Base-by-base conservation (phyloP, 2,888 invertebrate genomes). In the Emesis russula region DNA sequence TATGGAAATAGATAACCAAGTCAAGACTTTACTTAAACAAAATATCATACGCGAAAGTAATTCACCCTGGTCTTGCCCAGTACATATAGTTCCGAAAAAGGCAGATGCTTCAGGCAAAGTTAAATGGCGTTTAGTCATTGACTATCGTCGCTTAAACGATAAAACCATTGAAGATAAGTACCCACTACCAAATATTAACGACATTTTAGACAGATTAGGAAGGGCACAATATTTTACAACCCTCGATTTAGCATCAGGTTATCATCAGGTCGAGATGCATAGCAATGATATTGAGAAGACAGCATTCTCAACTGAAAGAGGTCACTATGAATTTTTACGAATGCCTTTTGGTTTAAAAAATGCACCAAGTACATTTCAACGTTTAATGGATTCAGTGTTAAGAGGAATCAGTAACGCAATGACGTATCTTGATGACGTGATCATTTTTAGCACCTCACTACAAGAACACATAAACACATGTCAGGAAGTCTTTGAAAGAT, bases 281-380 rank as follows among this genome's bases (percentile, higher is more conserved):
- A 15, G 15, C 9, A 11, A 15, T 15, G 48, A 48, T 48, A 48
- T 48, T 7, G 48, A 73, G 36, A 41, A 73, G 36, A 41, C 71
- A 73, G 71, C 48, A 11, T 48, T 48, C 11, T 9, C 48, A 9
- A 48, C 6, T 15, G 48, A 48, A 48, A 5, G 48, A 5, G 96
- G 96, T 11, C 96, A 96, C 48, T 96, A 94, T 36, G 96, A 96
- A 84, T 96, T 95, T 18, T 44, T 94, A 0, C 88, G 96, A 85
- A 96, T 96, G 95, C 96, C 96, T 0, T 96, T 96, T 78, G 96
- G 95, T 4, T 36, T 96, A 1, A 96, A 92, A 83, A 96, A 94
- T 38, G 36, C 36, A 5, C 96, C 96, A 0, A 93, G 93, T 33
- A 95, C 95, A 0, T 96, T 96, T 78, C 96, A 97, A 68, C 81